A percentile compares a stretch with the other conserved stretches of the same genome.
These are phyloP conservation scores for Bujurquina vittata DNA, from an alignment of 2,113 vertebrate genomes.

Conservation along the genomic window DNA sequence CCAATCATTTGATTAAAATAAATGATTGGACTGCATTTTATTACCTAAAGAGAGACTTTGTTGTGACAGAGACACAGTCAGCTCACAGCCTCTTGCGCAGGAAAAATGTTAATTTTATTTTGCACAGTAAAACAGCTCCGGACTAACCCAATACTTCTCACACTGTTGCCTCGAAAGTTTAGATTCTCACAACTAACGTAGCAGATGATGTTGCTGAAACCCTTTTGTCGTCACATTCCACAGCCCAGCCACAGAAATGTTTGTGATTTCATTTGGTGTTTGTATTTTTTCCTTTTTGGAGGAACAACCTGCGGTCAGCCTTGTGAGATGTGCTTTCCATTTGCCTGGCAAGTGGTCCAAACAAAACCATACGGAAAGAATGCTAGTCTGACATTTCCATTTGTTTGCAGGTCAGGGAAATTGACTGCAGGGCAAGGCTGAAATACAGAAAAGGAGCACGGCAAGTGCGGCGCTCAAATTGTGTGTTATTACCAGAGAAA, in stretches of 20 bases:
- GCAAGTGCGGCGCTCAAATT: neutral
- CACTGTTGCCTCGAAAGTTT: neutral
- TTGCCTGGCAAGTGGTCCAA: conserved; percentile 63
- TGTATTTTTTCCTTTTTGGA: conserved; percentile 14
- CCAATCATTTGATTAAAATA: conserved; percentile 40
- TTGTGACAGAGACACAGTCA: conserved; percentile 9
- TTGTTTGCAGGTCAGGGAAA: conserved; percentile 52
- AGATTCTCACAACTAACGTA: neutral
- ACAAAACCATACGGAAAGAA: conserved; percentile 57
- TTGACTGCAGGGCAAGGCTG: conserved; percentile 30
- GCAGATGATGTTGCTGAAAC: conserved; percentile 44
- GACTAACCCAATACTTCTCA: neutral
- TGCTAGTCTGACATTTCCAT: conserved; percentile 60
- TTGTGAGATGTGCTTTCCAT: conserved; percentile 64
- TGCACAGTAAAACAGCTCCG: neutral
- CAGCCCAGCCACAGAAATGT: conserved; percentile 71
- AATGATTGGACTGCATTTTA: conserved; percentile 45
- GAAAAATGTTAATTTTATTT: conserved; percentile 6
- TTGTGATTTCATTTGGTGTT: conserved; percentile 58
- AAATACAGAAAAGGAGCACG: conserved; percentile 9
- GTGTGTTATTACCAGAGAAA: conserved; percentile 17
- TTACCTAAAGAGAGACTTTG: neutral
- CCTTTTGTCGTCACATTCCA: conserved; percentile 59
- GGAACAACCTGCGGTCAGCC: conserved; percentile 68
- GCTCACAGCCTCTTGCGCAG: neutral